Conservation (phyloP, 2,113 vertebrate genomes). For the Poecile atricapillus region DNA sequence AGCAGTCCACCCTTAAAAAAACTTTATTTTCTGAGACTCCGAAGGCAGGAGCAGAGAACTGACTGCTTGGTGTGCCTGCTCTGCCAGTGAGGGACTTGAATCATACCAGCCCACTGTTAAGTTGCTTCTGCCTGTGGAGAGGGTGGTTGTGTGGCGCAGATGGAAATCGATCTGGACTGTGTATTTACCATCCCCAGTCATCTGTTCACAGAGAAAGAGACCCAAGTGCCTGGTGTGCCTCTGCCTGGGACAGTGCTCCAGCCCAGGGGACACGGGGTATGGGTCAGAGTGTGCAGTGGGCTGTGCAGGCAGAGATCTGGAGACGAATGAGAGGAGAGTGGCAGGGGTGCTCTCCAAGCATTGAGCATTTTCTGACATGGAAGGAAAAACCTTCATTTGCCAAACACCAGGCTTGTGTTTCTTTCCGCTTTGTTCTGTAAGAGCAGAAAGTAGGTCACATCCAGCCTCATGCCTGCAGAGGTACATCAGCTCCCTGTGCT, state of each 20-base stretch:
- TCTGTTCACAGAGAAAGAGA: neutral
- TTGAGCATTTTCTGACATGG: neutral
- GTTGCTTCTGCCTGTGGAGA: neutral
- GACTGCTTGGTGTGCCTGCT: neutral
- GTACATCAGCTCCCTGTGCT: neutral
- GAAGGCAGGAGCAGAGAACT: neutral
- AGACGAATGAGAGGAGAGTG: neutral
- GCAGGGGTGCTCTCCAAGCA: neutral
- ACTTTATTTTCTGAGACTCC: neutral
- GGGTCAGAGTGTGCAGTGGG: neutral
- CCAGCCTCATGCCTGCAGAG: neutral
- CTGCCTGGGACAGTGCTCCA: neutral
- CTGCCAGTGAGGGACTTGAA: neutral
- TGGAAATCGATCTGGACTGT: neutral
- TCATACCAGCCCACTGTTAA: neutral
- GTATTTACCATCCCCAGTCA: neutral
- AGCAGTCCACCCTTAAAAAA: neutral
- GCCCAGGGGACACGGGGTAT: rapidly evolving
- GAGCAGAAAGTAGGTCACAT: constrained; percentile 23
- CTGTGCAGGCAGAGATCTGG: neutral
- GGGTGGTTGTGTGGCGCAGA: rapidly evolving
- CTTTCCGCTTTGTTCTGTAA: neutral
- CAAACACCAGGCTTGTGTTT: neutral
- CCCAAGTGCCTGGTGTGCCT: neutral
- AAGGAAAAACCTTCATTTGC: neutral